These are phyloP conservation scores for Ondatra zibethicus DNA, from an alignment of 2,113 vertebrate genomes.

Conservation along the genomic window DNA sequence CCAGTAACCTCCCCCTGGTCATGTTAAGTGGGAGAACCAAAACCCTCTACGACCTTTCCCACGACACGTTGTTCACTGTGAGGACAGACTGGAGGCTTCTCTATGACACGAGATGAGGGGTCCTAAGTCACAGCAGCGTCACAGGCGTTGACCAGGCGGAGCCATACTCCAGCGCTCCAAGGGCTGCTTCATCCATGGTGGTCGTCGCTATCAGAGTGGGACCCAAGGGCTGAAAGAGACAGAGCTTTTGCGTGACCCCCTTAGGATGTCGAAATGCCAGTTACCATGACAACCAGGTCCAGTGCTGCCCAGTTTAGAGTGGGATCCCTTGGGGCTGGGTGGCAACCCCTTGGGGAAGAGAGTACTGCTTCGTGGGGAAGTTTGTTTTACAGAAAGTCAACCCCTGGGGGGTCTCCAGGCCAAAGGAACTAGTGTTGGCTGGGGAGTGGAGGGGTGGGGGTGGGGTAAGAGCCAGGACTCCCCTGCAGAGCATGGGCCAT, in stretches of 20 bases:
- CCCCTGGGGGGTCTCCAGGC: not conserved
- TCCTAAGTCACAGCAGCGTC: accelerated
- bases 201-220: accelerated
- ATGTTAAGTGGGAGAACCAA: not conserved
- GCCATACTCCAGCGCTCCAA: accelerated
- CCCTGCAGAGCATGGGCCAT: not conserved
- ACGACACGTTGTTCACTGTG: not conserved
- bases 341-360: not conserved
- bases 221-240: not conserved
- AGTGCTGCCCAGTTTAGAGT: not conserved
- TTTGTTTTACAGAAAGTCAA: not conserved
- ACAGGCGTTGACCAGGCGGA: accelerated
- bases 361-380: not conserved
- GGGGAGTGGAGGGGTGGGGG: not conserved
- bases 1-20: not conserved
- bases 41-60: not conserved
- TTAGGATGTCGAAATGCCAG: not conserved
- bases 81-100: not conserved
- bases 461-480: not conserved
- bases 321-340: not conserved
- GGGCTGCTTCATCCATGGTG: not conserved
- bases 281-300: not conserved
- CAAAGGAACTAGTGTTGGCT: not conserved
- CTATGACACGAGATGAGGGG: accelerated
- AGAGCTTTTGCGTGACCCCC: not conserved